Evolutionary conservation across 2,797 vertebrate genomes (phyloP).

Genomic region (Ataeniobius toweri): DNA sequence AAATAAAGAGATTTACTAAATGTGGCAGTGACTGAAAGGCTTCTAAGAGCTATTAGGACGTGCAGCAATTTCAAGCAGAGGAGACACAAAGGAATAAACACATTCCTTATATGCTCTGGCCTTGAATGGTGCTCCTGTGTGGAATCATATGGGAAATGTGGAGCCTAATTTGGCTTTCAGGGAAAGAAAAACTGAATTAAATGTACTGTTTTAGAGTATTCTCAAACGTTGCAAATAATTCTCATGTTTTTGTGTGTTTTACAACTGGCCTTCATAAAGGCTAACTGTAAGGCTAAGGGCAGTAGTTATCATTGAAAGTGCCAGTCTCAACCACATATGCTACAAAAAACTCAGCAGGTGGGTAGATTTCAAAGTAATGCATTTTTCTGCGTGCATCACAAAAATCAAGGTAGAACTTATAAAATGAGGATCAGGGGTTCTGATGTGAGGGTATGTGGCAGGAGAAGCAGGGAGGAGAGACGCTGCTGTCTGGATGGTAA

Average conservation of each 20-base stretch:
- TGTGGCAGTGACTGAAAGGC: conserved; percentile 25
- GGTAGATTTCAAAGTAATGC: background rate
- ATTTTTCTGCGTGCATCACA: background rate
- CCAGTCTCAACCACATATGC: background rate
- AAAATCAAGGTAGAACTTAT: background rate
- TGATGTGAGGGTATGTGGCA: too few relatives aligned
- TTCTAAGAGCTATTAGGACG: conserved; percentile 27
- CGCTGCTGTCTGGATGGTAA: too few relatives aligned
- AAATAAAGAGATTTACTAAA: conserved; percentile 37
- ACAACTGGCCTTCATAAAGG: background rate
- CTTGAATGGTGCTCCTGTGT: conserved; percentile 55
- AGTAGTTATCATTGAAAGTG: background rate
- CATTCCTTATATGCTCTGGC: conserved; percentile 38
- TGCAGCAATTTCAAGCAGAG: conserved; percentile 14
- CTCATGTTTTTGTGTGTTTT: background rate
- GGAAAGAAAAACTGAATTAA: conserved; percentile 4
- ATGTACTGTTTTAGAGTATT: background rate
- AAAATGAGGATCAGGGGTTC: too few relatives aligned
- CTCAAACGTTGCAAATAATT: background rate
- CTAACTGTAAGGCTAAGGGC: background rate
- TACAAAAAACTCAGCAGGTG: background rate
- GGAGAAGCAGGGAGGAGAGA: too few relatives aligned
- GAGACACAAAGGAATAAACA: conserved; percentile 55
- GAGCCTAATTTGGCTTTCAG: conserved; percentile 42
- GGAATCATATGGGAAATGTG: conserved; percentile 48